Base-by-base conservation (phyloP, 2,888 invertebrate species). In the Monochamus alternatus region DNA sequence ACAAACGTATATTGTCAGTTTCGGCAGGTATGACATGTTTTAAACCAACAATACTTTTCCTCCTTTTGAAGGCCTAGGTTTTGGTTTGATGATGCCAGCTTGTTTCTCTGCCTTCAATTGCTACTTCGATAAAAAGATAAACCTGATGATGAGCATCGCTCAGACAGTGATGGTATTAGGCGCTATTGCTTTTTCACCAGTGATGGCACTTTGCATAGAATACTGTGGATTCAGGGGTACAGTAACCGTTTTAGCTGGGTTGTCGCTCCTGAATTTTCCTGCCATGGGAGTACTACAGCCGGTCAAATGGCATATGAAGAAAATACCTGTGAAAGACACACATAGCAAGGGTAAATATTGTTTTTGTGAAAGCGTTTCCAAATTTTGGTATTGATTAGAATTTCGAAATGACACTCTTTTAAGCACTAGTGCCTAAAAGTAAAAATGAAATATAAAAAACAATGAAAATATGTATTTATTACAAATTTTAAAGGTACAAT, bases 271-370 rank as follows among this genome's bases (percentile, higher is more conserved):
- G 84, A 89, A 92, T 22, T 88, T 95, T 31, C 90, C 93, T 44
- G 95, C 93, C 0, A 93, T 94, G 92, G 83, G 93, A 62, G 89
- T 94, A 58, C 93, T 95, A 92, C 94, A 94, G 82, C 95, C 95
- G 0, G 93, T 94, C 0, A 92, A 94, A 85, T 93, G 94, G 94
- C 94, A 95, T 84, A 89, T 93, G 89, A 89, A 58, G 85, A 84
- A 62, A 47, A n/a, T 69, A 31, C 31, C 62, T 9, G 2, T 68
- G 3, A 32, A 68, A 5, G 32, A 66, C 38, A 1, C 38, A 38
- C 5, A 7, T 38, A 38, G 22, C 22, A 22, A 22, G 22, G 22
- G 22, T 22, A 22, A 22, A 22, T 22, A 22, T 22, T 22, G 22
- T 22, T 22, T 22, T 22, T 22, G 22, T 22, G 22, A 22, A 22